Conservation (phyloP, 2,113 vertebrate genomes). For the Balaeniceps rex region DNA sequence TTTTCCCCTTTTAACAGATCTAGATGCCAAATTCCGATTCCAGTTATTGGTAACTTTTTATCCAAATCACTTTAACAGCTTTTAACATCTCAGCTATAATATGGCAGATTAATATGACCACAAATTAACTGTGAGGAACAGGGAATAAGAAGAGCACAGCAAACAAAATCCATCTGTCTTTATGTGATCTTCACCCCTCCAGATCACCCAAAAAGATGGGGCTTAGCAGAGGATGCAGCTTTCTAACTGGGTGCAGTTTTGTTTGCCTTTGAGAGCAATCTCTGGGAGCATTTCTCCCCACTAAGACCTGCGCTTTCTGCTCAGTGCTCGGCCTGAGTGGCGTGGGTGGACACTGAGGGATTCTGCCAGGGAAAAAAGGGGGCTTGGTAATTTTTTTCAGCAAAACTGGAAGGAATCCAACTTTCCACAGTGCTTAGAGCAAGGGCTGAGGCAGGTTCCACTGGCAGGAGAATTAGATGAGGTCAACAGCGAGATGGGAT, state of each 20-base stretch:
- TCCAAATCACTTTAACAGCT: slow-evolving; percentile 29
- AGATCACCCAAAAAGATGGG: not conserved
- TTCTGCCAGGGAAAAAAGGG: not conserved
- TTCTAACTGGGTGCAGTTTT: not conserved
- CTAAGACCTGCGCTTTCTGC: not conserved
- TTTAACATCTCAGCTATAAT: not conserved
- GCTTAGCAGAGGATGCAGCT: not conserved
- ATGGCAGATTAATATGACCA: not conserved
- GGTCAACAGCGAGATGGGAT: not conserved
- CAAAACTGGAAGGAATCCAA: not conserved
- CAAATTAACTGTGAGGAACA: not conserved
- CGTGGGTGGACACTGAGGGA: not conserved
- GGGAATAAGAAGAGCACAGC: not conserved
- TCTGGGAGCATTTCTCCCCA: not conserved
- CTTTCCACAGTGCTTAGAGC: not conserved
- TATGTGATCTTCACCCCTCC: not conserved
- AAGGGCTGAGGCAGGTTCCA: not conserved
- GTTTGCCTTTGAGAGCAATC: not conserved
- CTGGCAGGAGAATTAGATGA: not conserved
- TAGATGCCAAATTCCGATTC: not conserved
- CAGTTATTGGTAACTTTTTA: not conserved
- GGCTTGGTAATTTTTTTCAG: not conserved
- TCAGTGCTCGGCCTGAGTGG: not conserved
- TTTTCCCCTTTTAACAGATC: not conserved
- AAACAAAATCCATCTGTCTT: not conserved